Conservation (phyloP, 64 coral and sea anemone species). For the Pocillopora damicornis region DNA sequence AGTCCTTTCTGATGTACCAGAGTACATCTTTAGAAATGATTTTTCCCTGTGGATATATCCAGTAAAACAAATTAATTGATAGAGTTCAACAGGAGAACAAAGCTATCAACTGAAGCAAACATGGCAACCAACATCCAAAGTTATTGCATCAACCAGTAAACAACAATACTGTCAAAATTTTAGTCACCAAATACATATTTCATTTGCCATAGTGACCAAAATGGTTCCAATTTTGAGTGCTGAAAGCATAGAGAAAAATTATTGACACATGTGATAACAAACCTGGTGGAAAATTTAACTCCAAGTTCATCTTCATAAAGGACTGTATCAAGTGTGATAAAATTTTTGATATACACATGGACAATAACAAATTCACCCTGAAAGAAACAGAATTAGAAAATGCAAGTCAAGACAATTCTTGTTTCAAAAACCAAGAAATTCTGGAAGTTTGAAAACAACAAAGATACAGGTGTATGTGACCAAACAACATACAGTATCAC, state of each 20-base stretch:
- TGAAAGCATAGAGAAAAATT: no score
- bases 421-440: neutral
- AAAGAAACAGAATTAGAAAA: neutral
- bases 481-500: no score
- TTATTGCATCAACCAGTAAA: no score
- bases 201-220: no score
- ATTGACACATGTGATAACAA: neutral
- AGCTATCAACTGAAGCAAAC: neutral
- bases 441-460: no score
- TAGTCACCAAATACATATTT: no score
- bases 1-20: constrained; percentile 59
- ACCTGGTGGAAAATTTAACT: constrained; percentile 80
- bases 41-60: constrained; percentile 24
- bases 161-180: no score
- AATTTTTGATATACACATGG: constrained; percentile 63
- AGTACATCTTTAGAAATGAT: constrained; percentile 66
- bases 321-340: constrained; percentile 33
- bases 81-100: neutral
- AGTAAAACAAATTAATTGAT: neutral
- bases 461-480: no score
- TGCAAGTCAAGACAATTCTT: neutral
- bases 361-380: constrained; percentile 31
- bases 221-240: no score
- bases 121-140: neutral
- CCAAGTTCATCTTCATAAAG: constrained; percentile 68